Base-by-base conservation (phyloP, 2,888 invertebrate genomes). In the Thymelicus acteon region DNA sequence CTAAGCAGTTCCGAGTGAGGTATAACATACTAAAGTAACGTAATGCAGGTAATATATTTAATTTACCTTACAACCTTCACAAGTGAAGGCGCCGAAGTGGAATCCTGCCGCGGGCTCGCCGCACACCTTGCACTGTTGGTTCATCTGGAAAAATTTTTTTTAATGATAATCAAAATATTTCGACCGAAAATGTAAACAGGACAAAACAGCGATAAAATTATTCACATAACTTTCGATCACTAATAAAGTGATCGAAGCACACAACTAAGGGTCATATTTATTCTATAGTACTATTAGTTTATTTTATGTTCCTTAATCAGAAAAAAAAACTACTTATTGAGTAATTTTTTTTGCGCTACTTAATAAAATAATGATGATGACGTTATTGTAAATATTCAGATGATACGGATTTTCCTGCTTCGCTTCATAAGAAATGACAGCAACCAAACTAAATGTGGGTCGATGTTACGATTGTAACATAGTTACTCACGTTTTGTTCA, bases 111-210 rank as follows among this genome's bases (percentile, higher is more conserved):
- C 98, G 77, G 98, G 98, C 92, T 98, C 98, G 69, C 98, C 98
- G 92, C 98, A 98, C 82, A 98, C 98, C 95, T 98, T 98, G 95
- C 98, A 98, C 95, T 97, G 96, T 95, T 98, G 98, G 95, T 98
- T 98, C 98, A 98, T 98, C 98, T 98, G 96, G 37, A 96, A 95
- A 74, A 79, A 15, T 12, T 4, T 44, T 44, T 44, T 44, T 19
- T 19, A 19, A 19, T 19, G 19, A 19, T 19, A 19, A 19, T 19
- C 19, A 19, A 19, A 31, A 31, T 5, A 31, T 3, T 31, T 31
- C 31, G 31, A 31, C 31, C 31, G 3, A 31, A 31, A 31, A 3
- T 3, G 31, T 5, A 3, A 31, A 31, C 19, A 19, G 19, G 31
- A 31, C 5, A 31, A 31, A 3, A 5, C 31, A 31, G 31, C 31